Evolutionary conservation across 2,113 vertebrate species (phyloP), one percentile per base, ranked within the genome.

Genomic region (Damaliscus lunatus): DNA sequence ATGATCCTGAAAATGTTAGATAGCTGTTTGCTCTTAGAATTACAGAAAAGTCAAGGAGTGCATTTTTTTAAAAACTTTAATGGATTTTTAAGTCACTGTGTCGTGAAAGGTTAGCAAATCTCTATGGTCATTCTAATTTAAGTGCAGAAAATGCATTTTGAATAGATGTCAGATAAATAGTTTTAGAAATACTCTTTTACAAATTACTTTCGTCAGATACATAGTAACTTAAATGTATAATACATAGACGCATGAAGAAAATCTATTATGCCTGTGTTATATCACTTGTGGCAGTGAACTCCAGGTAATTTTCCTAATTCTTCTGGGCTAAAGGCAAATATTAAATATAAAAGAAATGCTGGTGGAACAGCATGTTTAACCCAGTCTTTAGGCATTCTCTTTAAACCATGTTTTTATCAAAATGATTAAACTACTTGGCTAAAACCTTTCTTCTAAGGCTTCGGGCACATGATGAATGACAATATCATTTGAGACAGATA

Each of bases 141-240:
- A 95, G 53, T 91, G 48, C 43, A 95, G 48, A 83, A 97, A 97
- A 97, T 84, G 31, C 29, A 78, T 57, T 98, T 90, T 90, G 60
- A 96, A 46, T 90, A 96, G 88, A 97, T 77, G 87, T 57, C 90
- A 90, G 21, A 89, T 95, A 91, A 90, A 97, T 96, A 94, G 33
- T 80, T 88, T 89, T 78, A 97, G 82, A 89, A 90, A 71, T 86
- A 85, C 77, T 96, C 31, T 96, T 60, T 96, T 60, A 53, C 62
- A 97, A 98, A 98, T 98, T 88, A 74, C 90, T 98, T 97, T 98
- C 94, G 91, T 97, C 98, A 98, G 88, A 27, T 86, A 7, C 62
- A 78, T 91, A 83, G 90, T 96, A 96, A 89, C 96, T 3, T 14
- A 85, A 15, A 85, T 95, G 98, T 97, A 67, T 85, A 96, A 97